A percentile compares a stretch with the other conserved stretches of the same genome.
Evolutionary conservation across 2,113 vertebrate genomes (phyloP).

Genomic region (Myrmecophaga tridactyla): DNA sequence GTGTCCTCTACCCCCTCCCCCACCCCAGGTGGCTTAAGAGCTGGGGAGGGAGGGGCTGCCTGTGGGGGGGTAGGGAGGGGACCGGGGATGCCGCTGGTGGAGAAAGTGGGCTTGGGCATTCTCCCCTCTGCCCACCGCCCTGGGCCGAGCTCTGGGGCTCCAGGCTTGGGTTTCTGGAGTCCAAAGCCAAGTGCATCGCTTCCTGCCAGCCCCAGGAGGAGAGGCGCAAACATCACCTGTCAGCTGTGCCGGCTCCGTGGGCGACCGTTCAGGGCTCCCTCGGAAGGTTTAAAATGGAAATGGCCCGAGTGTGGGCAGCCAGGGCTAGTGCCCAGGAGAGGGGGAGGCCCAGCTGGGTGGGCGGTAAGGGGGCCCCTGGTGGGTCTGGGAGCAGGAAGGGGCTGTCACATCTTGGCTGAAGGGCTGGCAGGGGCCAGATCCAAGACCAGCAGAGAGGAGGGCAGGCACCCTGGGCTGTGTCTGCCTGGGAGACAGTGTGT

Average conservation of each 20-base stretch:
- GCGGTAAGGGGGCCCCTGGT: neutral
- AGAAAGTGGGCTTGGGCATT: neutral
- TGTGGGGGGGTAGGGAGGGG: neutral
- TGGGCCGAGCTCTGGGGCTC: conserved; percentile 6
- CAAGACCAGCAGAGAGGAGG: neutral
- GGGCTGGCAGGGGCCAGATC: neutral
- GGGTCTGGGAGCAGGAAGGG: neutral
- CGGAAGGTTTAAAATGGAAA: conserved; percentile 62
- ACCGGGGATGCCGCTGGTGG: neutral
- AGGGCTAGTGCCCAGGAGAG: neutral
- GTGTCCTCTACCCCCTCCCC: neutral
- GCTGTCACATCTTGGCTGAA: neutral
- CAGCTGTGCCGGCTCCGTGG: conserved; percentile 69
- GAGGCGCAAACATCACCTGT: conserved; percentile 70
- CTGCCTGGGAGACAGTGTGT: neutral
- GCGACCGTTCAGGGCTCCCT: conserved; percentile 59
- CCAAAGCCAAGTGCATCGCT: conserved; percentile 48
- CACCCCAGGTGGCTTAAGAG: neutral
- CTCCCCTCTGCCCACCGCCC: neutral
- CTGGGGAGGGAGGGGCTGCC: neutral
- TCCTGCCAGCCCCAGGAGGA: conserved; percentile 64
- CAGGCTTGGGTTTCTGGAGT: conserved; percentile 50
- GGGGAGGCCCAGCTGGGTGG: neutral
- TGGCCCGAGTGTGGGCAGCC: conserved; percentile 17
- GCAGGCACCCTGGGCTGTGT: neutral